Base-by-base conservation (phyloP, 2,797 vertebrate species). In the Alauda arvensis region DNA sequence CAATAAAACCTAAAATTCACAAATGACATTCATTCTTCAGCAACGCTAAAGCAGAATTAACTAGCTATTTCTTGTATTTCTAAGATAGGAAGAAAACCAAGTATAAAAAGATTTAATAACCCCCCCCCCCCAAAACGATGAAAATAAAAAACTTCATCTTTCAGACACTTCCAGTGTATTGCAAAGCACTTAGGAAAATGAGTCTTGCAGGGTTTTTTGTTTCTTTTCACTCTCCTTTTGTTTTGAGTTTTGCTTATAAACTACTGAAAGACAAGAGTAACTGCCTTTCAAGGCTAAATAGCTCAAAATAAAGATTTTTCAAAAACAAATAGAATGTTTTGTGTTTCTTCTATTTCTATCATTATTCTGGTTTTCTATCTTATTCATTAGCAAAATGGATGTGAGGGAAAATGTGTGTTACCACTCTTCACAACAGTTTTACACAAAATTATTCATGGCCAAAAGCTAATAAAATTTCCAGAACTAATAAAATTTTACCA, bases 61-160 rank as follows among this genome's bases (percentile, higher is more conserved):
- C 14, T 51, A 26, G 18, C 25, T 72, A 51, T 51, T 51, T 75
- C 33, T 67, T 59, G 3, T 18, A 52, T 67, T 85, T 83, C 42
- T 56, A 85, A 82, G 31, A 18, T 18, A 87, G n/a, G 26, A 74
- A 75, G 25, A 83, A 83, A 85, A 60, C 2, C 5, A 65, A 68
- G 11, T 18, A 28, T 6, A 33, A 23, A 7, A 51, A 48, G 14
- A 43, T 18, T 16, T 46, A 66, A 40, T 10, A 75, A 43, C 4
- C 6, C 8, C 4, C 8, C 7, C 4, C 6, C 8, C 4, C 8
- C 7, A 31, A 9, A 68, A 75, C 4, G 3, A 46, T 7, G 18
- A 46, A 68, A 28, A 34, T 39, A 60, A 85, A 52, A 85, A 39
- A 48, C 14, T 2, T 2, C 7, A 5, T 61, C 19, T 63, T 83